A percentile compares a stretch with the other conserved stretches of the same genome.
Conservation (phyloP, 1,140 invertebrate genomes). For the Drosophila leontia region DNA sequence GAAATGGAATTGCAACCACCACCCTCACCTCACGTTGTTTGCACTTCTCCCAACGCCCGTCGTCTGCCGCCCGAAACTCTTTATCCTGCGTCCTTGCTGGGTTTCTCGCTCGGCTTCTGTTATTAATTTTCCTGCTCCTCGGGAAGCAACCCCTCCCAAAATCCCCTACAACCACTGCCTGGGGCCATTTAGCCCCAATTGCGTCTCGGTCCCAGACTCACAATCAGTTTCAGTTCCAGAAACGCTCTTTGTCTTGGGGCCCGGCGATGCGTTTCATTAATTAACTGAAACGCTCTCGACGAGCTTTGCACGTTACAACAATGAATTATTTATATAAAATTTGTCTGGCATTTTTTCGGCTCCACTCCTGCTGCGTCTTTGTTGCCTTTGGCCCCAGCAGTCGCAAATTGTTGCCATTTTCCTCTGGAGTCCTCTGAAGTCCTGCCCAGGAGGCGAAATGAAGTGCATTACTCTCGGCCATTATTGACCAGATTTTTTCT, state of each 20-base stretch:
- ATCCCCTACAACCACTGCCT: conserved; percentile 20
- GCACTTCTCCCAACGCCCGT: conserved; percentile 48
- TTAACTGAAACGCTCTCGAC: conserved; percentile 82
- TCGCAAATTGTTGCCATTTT: conserved; percentile 61
- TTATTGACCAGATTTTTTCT: conserved; percentile 56
- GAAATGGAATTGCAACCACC: conserved; percentile 74
- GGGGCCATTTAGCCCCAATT: conserved; percentile 69
- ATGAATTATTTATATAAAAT: conserved; percentile 85
- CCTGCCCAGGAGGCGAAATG: conserved; percentile 61
- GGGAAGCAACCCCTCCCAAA: conserved; percentile 3
- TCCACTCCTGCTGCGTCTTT: conserved; percentile 34
- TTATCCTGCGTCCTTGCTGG: conserved; percentile 48
- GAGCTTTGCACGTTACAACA: conserved; percentile 84
- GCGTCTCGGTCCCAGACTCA: conserved; percentile 59
- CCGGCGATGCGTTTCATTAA: conserved; percentile 79
- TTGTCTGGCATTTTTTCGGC: conserved; percentile 70
- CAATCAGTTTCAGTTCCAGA: conserved; percentile 33
- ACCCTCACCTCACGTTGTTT: conserved; percentile 55
- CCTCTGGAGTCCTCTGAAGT: conserved; percentile 18
- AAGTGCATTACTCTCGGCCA: conserved; percentile 48
- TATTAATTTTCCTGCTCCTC: conserved; percentile 75
- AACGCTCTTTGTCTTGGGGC: conserved; percentile 40
- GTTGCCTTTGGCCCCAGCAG: conserved; percentile 25
- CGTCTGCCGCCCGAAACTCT: conserved; percentile 33
- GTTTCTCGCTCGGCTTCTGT: conserved; percentile 40